Evolutionary conservation across 2,888 invertebrate species (phyloP), one percentile per base, ranked within the genome.

Genomic region (Gymnocheta viridis): DNA sequence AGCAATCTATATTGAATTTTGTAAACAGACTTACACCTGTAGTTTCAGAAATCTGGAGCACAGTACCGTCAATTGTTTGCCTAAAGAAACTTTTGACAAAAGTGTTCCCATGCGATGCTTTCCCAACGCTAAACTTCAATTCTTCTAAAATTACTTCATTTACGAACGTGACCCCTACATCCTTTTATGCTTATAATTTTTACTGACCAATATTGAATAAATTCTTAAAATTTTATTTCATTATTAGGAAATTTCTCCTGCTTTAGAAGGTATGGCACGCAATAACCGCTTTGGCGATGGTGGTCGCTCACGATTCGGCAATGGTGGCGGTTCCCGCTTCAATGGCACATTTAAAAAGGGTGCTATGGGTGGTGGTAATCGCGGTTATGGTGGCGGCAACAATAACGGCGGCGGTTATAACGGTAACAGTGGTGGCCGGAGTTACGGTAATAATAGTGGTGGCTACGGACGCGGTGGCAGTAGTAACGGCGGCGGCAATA

Each of bases 241-340:
- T 89, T 88, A 32, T 89, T 93, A 94, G 96, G 95, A 95, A 86
- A 94, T 98, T 79, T 97, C 96, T 91, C 97, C 97, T 64, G 96
- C 97, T 90, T 93, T 98, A 58, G 94, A 95, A 88, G 96, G 96
- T 88, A 94, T 97, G 93, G 96, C 96, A 6, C 94, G 94, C 86
- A 94, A 95, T 86, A 91, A 91, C 49, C 91, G 94, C 44, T 93
- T 92, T 80, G 93, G 93, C 14, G 91, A 93, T 77, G 89, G 89
- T 74, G 91, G 89, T 41, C 81, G 84, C n/a, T 82, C 82, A 29
- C 58, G 86, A 70, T 47, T 86, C 41, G 78, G 86, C 49, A 79
- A 86, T 22, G 84, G 86, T 44, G 87, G 87, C 47, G 58, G 62
- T 41, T 84, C 87, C 24, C 88, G 88, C 41, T 92, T 93, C 81